These are phyloP conservation scores for Euplexia lucipara DNA, from an alignment of 2,888 invertebrate species.

Conservation along the genomic window DNA sequence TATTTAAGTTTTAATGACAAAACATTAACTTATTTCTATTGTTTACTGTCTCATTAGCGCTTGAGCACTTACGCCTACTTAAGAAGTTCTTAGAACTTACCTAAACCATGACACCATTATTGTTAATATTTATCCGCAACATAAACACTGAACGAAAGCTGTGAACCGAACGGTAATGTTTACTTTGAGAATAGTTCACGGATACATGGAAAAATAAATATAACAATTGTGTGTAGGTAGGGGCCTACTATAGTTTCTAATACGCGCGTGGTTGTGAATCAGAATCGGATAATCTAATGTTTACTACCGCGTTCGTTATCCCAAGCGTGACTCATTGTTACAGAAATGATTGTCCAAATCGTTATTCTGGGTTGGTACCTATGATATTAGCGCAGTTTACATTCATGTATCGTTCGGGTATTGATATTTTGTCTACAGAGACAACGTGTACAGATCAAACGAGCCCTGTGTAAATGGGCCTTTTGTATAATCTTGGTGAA, in stretches of 20 bases:
- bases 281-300: constrained; percentile 58
- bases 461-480: constrained; percentile 26
- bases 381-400: constrained; percentile 39
- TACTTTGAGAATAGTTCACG: constrained; percentile 46
- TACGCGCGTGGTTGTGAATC: constrained; percentile 56
- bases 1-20: constrained; percentile 47
- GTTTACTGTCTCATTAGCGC: constrained; percentile 55
- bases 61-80: constrained; percentile 42
- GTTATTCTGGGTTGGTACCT: constrained; percentile 31
- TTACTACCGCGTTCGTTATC: constrained; percentile 58
- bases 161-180: constrained; percentile 49
- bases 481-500: constrained; percentile 60
- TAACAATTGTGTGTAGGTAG: constrained; percentile 1
- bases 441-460: constrained; percentile 33
- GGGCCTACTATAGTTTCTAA: constrained; percentile 18
- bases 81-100: constrained; percentile 57
- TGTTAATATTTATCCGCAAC: constrained; percentile 50
- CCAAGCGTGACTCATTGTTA: constrained; percentile 57
- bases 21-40: constrained; percentile 46
- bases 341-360: constrained; percentile 54
- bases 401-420: constrained; percentile 40
- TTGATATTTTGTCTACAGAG: constrained; percentile 55
- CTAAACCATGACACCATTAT: constrained; percentile 49
- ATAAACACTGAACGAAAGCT: constrained; percentile 50
- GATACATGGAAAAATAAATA: constrained; percentile 43